These are phyloP conservation scores for Drosophila falleni DNA, from an alignment of 2,888 invertebrate species.

Conservation along the genomic window DNA sequence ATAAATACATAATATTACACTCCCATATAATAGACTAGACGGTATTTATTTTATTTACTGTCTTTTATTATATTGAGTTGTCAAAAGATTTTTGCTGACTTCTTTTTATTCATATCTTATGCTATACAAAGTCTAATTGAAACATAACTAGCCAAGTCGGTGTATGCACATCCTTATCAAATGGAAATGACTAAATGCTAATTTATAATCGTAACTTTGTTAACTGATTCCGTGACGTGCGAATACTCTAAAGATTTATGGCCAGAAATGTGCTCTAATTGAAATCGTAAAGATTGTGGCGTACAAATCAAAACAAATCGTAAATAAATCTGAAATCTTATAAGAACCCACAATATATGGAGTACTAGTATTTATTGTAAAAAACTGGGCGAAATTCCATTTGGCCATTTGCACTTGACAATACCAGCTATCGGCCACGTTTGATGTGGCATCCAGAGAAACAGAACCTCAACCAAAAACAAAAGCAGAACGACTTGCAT, in stretches of 20 bases:
- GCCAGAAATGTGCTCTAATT: constrained; percentile 42
- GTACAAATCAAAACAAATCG: constrained; percentile 72
- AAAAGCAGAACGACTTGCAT: constrained; percentile 15
- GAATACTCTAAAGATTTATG: constrained; percentile 52
- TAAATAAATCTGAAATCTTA: constrained; percentile 63
- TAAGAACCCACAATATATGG: constrained; percentile 3
- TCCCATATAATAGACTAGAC: not conserved
- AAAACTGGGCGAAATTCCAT: constrained; percentile 50
- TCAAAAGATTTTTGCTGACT: not conserved
- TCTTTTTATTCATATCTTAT: not conserved
- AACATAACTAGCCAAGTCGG: constrained; percentile 5
- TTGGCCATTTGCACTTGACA: constrained; percentile 57
- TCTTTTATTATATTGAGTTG: not conserved
- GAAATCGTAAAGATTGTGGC: constrained; percentile 66
- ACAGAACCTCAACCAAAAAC: not conserved
- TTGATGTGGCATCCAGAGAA: constrained; percentile 61
- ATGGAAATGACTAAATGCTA: constrained; percentile 27
- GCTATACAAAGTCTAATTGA: constrained; percentile 1
- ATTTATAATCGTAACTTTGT: constrained; percentile 40
- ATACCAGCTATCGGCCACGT: constrained; percentile 50
- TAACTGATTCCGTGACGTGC: constrained; percentile 34
- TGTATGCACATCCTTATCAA: constrained; percentile 32
- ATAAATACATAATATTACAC: constrained; percentile 21
- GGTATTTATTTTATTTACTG: not conserved
- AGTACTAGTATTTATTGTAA: constrained; percentile 5